These are phyloP conservation scores for Dufourea novaeangliae DNA, from an alignment of 1,140 invertebrate species.

Conservation along the genomic window DNA sequence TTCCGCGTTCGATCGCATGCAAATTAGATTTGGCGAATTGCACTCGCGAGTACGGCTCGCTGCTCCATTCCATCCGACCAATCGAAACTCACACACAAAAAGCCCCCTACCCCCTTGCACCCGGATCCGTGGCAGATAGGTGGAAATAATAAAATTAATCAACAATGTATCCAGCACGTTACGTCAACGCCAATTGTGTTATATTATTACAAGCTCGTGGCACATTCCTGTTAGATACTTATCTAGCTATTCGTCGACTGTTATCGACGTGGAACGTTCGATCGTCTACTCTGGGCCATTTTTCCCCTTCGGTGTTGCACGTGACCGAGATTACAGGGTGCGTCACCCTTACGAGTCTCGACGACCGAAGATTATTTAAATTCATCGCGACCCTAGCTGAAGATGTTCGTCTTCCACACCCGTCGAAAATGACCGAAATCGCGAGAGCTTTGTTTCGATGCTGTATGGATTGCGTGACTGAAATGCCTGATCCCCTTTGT, in stretches of 20 bases:
- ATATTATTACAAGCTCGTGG: constrained; percentile 30
- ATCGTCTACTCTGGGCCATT: constrained; percentile 22
- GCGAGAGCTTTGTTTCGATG: constrained; percentile 65
- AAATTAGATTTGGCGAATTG: constrained; percentile 61
- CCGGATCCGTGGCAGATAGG: constrained; percentile 34
- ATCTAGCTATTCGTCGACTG: constrained; percentile 44
- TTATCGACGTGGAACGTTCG: constrained; percentile 51
- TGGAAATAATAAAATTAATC: constrained; percentile 49
- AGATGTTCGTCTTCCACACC: constrained; percentile 49
- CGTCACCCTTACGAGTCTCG: constrained; percentile 65
- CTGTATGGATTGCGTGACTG: constrained; percentile 38
- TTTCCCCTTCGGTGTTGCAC: constrained; percentile 69
- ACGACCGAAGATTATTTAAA: constrained; percentile 78
- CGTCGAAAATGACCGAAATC: constrained; percentile 62
- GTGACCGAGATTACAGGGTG: constrained; percentile 79
- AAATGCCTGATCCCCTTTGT: constrained; percentile 1
- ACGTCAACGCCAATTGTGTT: constrained; percentile 27
- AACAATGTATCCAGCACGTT: constrained; percentile 19
- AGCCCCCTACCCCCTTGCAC: constrained; percentile 18
- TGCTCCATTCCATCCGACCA: constrained; percentile 25
- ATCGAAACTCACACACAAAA: constrained; percentile 18
- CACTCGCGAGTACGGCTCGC: constrained; percentile 33
- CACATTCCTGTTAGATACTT: constrained; percentile 65
- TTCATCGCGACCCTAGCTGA: constrained; percentile 61
- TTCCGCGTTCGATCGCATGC: constrained; percentile 55